These are phyloP conservation scores for Orchestes rusci DNA, from an alignment of 2,888 invertebrate species.

Conservation along the genomic window DNA sequence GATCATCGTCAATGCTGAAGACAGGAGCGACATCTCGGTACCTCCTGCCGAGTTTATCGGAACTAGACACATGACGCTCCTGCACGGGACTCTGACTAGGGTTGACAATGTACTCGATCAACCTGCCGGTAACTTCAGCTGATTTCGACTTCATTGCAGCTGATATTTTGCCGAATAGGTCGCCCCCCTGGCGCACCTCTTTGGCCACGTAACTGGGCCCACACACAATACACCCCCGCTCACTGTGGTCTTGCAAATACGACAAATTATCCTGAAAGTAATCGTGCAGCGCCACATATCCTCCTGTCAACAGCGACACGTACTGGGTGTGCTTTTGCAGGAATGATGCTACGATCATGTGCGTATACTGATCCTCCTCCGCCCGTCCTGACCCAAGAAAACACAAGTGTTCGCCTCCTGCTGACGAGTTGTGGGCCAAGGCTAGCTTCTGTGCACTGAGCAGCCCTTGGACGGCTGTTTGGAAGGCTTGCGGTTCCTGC, in stretches of 20 bases:
- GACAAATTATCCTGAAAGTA: slow-evolving; percentile 75
- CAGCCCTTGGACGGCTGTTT: slow-evolving; percentile 88
- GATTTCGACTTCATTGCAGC: slow-evolving; percentile 86
- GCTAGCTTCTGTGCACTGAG: slow-evolving; percentile 84
- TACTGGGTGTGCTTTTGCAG: slow-evolving; percentile 89
- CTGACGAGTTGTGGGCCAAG: slow-evolving; percentile 76
- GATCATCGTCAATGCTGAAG: slow-evolving; percentile 90
- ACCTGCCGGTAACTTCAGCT: slow-evolving; percentile 83
- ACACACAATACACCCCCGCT: slow-evolving; percentile 75
- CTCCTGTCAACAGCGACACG: slow-evolving; percentile 87
- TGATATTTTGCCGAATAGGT: slow-evolving; percentile 61
- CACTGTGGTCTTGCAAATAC: slow-evolving; percentile 79
- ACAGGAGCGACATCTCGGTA: slow-evolving; percentile 88
- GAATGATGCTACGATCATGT: slow-evolving; percentile 98
- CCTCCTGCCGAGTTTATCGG: slow-evolving; percentile 76
- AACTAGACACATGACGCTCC: slow-evolving; percentile 78
- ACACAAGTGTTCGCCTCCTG: slow-evolving; percentile 80
- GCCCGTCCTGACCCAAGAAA: slow-evolving; percentile 89
- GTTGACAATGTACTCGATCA: slow-evolving; percentile 91
- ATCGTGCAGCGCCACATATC: slow-evolving; percentile 78
- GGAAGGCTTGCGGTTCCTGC: slow-evolving; percentile 91
- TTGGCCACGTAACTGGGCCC: slow-evolving; percentile 48
- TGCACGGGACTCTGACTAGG: slow-evolving; percentile 54
- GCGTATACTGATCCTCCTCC: slow-evolving; percentile 92
- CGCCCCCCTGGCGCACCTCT: too few relatives aligned